Conservation (phyloP, 2,113 vertebrate genomes). For the Neolamprologus fasciatus region DNA sequence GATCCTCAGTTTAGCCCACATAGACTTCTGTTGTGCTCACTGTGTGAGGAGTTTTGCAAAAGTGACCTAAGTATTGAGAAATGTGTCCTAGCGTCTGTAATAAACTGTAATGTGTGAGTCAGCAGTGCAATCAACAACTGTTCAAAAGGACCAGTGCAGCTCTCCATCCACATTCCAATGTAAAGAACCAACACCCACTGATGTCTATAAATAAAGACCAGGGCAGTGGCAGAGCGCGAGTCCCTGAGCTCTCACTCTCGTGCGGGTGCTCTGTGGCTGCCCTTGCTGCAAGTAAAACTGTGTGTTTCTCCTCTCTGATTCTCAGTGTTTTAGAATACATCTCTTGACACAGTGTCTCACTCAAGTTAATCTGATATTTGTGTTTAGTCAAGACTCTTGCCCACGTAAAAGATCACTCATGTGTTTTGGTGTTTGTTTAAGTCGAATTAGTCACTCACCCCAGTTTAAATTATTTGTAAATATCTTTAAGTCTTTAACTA, state of each 20-base stretch:
- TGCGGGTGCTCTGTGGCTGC: fast-evolving
- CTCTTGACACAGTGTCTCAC: background rate
- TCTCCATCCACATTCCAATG: background rate
- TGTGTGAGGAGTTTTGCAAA: too few relatives aligned
- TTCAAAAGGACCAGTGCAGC: background rate
- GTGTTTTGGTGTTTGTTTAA: background rate
- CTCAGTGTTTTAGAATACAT: background rate
- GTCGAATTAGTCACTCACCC: background rate
- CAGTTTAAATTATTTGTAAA: background rate
- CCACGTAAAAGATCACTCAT: background rate
- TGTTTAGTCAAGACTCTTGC: background rate
- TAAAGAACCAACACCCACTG: background rate
- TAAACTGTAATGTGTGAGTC: background rate
- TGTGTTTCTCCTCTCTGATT: background rate
- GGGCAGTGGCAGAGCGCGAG: background rate
- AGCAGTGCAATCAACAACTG: background rate
- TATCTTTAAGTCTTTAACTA: background rate
- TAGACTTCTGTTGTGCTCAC: too few relatives aligned
- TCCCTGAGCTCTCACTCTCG: background rate
- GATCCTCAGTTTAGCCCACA: too few relatives aligned
- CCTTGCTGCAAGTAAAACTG: background rate
- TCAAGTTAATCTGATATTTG: background rate
- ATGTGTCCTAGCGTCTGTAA: too few relatives aligned
- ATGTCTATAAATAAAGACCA: background rate
- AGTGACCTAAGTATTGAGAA: too few relatives aligned